Conservation (phyloP, 2,797 vertebrate genomes). For the Astyanax mexicanus region DNA sequence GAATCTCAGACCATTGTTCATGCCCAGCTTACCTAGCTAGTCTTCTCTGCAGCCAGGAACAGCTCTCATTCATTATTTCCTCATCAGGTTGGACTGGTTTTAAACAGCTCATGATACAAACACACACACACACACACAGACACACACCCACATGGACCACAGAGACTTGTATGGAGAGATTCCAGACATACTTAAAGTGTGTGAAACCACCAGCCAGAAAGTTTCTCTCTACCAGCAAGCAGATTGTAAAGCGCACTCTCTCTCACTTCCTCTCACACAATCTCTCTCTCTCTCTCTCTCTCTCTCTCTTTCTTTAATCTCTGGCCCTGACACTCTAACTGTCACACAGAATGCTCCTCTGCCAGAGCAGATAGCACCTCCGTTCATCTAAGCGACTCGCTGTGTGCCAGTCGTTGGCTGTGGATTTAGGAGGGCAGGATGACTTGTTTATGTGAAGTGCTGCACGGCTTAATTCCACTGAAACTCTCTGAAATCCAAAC, state of each 20-base stretch:
- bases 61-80: constrained; percentile 21
- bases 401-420: neutral
- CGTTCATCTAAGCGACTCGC: neutral
- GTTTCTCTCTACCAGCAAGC: neutral
- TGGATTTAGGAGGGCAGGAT: constrained; percentile 7
- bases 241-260: constrained; percentile 28
- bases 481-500: neutral
- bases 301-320: constrained; percentile 27
- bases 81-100: constrained; percentile 51
- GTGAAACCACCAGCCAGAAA: constrained; percentile 41
- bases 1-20: too few relatives aligned
- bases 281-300: constrained; percentile 1
- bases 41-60: neutral
- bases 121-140: constrained; percentile 18
- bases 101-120: constrained; percentile 15
- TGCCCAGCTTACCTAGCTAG: too few relatives aligned
- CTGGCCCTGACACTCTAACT: constrained; percentile 24
- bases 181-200: constrained; percentile 39
- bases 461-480: constrained; percentile 14
- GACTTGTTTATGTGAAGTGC: constrained; percentile 3
- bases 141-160: neutral
- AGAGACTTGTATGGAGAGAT: constrained; percentile 37
- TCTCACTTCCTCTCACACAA: constrained; percentile 2
- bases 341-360: constrained; percentile 34
- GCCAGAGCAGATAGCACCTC: constrained; percentile 29